A percentile compares a stretch with the other conserved stretches of the same genome.
These are phyloP conservation scores for Condylura cristata DNA, from an alignment of 2,113 vertebrate species.

Conservation along the genomic window DNA sequence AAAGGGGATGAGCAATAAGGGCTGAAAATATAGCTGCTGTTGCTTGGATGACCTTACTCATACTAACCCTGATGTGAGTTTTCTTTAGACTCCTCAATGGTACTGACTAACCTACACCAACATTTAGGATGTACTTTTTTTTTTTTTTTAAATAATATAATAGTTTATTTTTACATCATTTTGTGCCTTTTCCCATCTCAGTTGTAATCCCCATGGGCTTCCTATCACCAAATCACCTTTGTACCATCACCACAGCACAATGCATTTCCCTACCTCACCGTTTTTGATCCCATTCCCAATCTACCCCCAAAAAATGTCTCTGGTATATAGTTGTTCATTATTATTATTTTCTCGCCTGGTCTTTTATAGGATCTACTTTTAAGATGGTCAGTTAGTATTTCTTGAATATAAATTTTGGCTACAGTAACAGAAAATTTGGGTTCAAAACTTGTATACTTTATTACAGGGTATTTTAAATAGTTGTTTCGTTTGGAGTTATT, in stretches of 20 bases:
- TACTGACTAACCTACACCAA: conserved; percentile 23
- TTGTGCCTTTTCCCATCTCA: too few relatives aligned
- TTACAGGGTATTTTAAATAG: conserved; percentile 64
- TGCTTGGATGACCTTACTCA: neutral
- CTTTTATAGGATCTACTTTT: conserved; percentile 65
- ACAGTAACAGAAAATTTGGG: conserved; percentile 66
- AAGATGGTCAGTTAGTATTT: conserved; percentile 65
- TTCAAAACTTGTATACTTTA: conserved; percentile 72
- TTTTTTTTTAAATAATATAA: too few relatives aligned
- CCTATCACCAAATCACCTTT: too few relatives aligned
- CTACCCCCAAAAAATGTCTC: too few relatives aligned
- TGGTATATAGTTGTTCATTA: too few relatives aligned
- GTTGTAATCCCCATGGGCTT: too few relatives aligned
- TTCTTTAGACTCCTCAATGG: neutral
- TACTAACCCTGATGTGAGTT: neutral
- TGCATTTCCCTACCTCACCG: too few relatives aligned
- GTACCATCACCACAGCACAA: too few relatives aligned
- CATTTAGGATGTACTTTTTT: conserved; percentile 54
- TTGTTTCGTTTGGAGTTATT: conserved; percentile 54
- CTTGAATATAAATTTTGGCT: conserved; percentile 69
- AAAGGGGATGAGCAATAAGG: neutral
- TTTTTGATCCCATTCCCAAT: too few relatives aligned
- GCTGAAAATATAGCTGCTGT: neutral
- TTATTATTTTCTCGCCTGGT: too few relatives aligned
- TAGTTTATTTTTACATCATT: too few relatives aligned